A percentile compares a stretch with the other conserved stretches of the same genome.
Conservation (phyloP, 2,113 vertebrate species). For the Oreochromis spilurus region DNA sequence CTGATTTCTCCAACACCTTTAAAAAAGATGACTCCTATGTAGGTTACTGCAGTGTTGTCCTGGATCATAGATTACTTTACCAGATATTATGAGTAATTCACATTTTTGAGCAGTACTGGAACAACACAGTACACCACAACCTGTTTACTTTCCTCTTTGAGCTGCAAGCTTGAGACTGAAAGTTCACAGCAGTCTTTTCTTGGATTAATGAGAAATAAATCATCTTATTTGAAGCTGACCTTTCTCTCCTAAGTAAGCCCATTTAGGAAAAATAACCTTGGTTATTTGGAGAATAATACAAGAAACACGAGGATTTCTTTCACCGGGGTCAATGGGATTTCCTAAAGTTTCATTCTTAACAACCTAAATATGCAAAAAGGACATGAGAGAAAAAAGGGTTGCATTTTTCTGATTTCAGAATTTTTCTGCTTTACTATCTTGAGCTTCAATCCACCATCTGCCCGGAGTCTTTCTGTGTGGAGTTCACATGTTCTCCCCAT, state of each 20-base stretch:
- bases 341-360: background rate
- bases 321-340: accelerated
- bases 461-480: background rate
- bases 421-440: accelerated
- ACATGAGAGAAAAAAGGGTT: background rate
- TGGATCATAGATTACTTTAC: background rate
- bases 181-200: background rate
- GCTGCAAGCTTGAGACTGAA: background rate
- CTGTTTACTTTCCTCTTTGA: background rate
- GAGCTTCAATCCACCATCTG: background rate
- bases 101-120: background rate
- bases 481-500: background rate
- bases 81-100: background rate
- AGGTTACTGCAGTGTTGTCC: background rate
- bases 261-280: background rate
- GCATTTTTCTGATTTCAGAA: background rate
- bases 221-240: background rate
- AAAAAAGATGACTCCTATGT: background rate
- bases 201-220: background rate
- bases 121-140: accelerated
- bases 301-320: background rate
- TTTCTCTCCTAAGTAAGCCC: background rate
- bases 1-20: background rate
- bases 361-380: background rate
- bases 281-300: background rate